Evolutionary conservation across 1,140 invertebrate species (phyloP), one percentile per base, ranked within the genome.

Genomic region (Epicauta chinensis): DNA sequence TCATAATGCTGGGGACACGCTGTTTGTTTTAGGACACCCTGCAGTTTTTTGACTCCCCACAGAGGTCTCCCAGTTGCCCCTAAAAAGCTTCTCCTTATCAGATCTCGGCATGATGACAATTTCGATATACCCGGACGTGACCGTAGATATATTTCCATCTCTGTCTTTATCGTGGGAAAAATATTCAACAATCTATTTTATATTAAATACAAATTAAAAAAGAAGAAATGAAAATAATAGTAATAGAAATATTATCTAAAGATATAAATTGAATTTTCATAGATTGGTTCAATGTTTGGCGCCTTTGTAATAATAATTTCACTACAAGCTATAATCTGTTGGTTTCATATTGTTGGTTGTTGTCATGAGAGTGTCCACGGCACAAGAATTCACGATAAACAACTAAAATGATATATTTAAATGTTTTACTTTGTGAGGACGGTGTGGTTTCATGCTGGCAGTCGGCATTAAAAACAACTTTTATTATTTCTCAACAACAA

Each of bases 91-190:
- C 59, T 60, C 51, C 61, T 68, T 68, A 70, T 68, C 68, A 67
- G 68, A 68, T 68, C 68, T 64, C 66, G 51, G 60, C 68, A 65
- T 65, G 68, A 68, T 68, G 66, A 68, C 66, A 68, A 67, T 70
- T 70, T 60, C 62, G 58, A 61, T 62, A 61, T 51, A 37, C 43
- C 41, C 15, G 41, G 16, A n/a, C 41, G 16, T 12, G 16, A 11
- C 12, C 10, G 16, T 37, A n/a, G 12, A 14, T 6, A 14, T 6
- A 38, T 38, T 34, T 35, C 17, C 55, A 36, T 55, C 29, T 36
- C 29, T 15, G 16, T 46, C 11, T 16, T 12, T n/a, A 2, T 12
- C 36, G 44, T 17, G 11, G 37, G 31, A 13, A n/a, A 23, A 23
- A 5, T 23, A 23, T 23, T 23, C 7, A 23, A 23, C 23, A 23